phyloP scores from a whole-genome alignment of 1,140 invertebrate genomes.

The Notospermus geniculatus region DNA sequence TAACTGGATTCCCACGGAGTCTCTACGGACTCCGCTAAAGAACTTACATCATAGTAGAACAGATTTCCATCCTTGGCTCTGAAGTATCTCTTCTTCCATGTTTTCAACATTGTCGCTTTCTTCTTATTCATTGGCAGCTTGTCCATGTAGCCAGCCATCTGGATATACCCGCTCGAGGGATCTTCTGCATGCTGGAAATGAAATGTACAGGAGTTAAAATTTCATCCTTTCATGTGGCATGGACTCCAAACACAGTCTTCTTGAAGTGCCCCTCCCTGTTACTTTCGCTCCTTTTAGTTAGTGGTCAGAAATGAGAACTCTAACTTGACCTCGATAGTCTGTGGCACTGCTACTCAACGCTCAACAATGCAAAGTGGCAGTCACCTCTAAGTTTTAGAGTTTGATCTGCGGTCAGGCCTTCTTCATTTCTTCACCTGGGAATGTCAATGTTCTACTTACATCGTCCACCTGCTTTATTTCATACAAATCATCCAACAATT shows the following conservation, averaged over 20 bases:
- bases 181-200: constrained; percentile 40
- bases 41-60: constrained; percentile 59
- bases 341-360: too few relatives aligned
- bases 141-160: constrained; percentile 58
- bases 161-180: constrained; percentile 42
- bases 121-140: constrained; percentile 61
- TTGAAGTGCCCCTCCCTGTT: too few relatives aligned
- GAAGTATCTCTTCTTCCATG: constrained; percentile 63
- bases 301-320: too few relatives aligned
- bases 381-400: too few relatives aligned
- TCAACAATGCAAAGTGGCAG: too few relatives aligned
- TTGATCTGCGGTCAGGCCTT: too few relatives aligned
- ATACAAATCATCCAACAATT: constrained; percentile 37
- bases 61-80: constrained; percentile 59
- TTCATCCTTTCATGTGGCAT: too few relatives aligned
- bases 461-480: constrained; percentile 39
- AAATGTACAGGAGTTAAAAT: constrained; percentile 7
- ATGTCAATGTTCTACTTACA: constrained; percentile 26
- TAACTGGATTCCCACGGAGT: too few relatives aligned
- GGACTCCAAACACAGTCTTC: too few relatives aligned
- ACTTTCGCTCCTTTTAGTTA: too few relatives aligned
- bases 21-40: too few relatives aligned
- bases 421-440: not conserved
- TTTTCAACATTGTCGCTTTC: constrained; percentile 63
- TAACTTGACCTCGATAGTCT: too few relatives aligned